phyloP scores from a whole-genome alignment of 2,888 invertebrate species.

The Scaptomyza parva region DNA sequence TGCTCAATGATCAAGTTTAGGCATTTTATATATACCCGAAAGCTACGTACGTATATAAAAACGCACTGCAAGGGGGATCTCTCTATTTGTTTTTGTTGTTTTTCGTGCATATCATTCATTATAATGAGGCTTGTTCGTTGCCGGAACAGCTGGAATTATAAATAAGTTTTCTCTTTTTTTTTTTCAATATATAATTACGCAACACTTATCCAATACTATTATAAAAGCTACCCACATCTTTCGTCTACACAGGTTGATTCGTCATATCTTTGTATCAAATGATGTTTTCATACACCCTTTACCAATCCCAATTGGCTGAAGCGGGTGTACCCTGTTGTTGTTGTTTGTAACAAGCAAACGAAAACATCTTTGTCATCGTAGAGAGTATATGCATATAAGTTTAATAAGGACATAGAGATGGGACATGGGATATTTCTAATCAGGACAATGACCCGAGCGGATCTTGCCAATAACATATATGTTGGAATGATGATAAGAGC shows the following conservation, averaged over 20 bases:
- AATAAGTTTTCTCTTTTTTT: background rate
- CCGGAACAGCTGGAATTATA: slow-evolving; percentile 8
- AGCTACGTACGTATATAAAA: background rate
- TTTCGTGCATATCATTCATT: background rate
- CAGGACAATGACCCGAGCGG: background rate
- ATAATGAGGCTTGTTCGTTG: slow-evolving; percentile 3
- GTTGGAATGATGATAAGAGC: background rate
- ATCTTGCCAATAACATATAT: background rate
- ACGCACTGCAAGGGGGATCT: slow-evolving; percentile 2
- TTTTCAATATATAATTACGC: slow-evolving; percentile 4
- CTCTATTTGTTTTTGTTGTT: background rate
- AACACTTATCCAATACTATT: slow-evolving; percentile 4
- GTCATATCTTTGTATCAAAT: background rate
- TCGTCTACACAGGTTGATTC: background rate
- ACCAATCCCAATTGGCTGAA: background rate
- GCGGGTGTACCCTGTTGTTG: background rate
- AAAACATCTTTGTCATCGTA: background rate
- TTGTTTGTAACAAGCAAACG: too few relatives aligned
- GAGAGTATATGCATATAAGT: background rate
- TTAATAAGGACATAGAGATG: background rate
- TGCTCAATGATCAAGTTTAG: slow-evolving; percentile 1
- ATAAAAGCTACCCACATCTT: background rate
- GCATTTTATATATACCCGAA: slow-evolving; percentile 3
- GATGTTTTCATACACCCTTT: slow-evolving; percentile 2
- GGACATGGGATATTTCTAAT: background rate